Percentiles rank a stretch among this genome's conserved stretches.
Conservation (phyloP, 2,888 invertebrate species). For the Sminthurinus aureus region DNA sequence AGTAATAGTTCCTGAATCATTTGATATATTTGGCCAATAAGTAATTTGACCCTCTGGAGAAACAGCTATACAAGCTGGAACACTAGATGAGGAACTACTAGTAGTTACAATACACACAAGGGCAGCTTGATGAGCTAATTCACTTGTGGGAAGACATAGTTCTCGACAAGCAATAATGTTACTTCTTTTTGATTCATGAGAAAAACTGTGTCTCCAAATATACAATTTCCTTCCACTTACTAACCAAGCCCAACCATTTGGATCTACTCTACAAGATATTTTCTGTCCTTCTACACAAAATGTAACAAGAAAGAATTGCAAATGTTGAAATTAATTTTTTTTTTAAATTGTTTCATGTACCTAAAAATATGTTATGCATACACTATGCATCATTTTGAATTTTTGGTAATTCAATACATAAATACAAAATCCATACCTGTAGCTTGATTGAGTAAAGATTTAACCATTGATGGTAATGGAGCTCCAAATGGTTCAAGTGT, state of each 20-base stretch:
- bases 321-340: not conserved
- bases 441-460: slow-evolving; percentile 42
- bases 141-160: slow-evolving; percentile 87
- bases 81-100: slow-evolving; percentile 25
- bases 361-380: not conserved
- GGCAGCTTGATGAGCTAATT: slow-evolving; percentile 88
- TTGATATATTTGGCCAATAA: slow-evolving; percentile 91
- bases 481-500: slow-evolving; percentile 44
- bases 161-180: slow-evolving; percentile 73
- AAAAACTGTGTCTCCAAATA: slow-evolving; percentile 72
- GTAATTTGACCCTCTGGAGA: slow-evolving; percentile 92
- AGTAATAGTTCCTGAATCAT: slow-evolving; percentile 86
- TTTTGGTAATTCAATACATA: not conserved
- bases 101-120: slow-evolving; percentile 76
- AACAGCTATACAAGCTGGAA: slow-evolving; percentile 85
- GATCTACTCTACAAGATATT: slow-evolving; percentile 72
- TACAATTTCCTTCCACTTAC: slow-evolving; percentile 85
- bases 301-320: not conserved
- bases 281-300: slow-evolving; percentile 35
- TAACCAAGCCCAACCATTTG: slow-evolving; percentile 82
- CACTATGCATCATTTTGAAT: no score
- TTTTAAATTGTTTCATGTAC: not conserved
- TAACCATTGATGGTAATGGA: slow-evolving; percentile 48
- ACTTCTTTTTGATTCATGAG: slow-evolving; percentile 40
- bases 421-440: slow-evolving; percentile 31